phyloP scores from a whole-genome alignment of 2,888 invertebrate species.

The Scelioninae gen. 1 region DNA sequence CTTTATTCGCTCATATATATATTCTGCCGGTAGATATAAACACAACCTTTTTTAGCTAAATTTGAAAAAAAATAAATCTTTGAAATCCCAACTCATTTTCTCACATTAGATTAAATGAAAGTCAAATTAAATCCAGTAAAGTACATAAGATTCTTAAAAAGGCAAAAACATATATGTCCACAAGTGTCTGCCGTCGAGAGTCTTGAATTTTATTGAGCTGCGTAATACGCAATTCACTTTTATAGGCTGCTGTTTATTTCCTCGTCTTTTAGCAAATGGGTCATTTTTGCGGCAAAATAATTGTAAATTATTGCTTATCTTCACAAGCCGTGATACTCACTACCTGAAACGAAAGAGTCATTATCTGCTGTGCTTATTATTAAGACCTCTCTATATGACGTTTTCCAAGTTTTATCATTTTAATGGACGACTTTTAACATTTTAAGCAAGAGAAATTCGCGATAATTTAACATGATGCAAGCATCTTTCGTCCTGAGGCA shows the following conservation, averaged over 20 bases:
- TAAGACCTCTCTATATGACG: conserved; percentile 45
- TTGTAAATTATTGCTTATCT: conserved; percentile 61
- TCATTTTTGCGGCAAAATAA: conserved; percentile 52
- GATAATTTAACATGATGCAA: conserved; percentile 50
- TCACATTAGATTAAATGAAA: conserved; percentile 36
- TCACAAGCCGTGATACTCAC: conserved; percentile 18
- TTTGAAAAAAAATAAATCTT: too few relatives aligned
- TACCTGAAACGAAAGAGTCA: conserved; percentile 34
- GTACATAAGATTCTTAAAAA: conserved; percentile 5
- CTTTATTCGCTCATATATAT: too few relatives aligned
- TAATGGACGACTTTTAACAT: conserved; percentile 34
- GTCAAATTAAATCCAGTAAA: conserved; percentile 35
- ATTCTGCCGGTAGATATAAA: too few relatives aligned
- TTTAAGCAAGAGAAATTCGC: conserved; percentile 35
- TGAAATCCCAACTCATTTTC: background rate
- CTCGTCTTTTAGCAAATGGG: conserved; percentile 46
- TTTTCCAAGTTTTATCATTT: conserved; percentile 54
- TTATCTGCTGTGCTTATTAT: conserved; percentile 58
- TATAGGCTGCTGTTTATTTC: conserved; percentile 34
- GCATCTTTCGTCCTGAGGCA: conserved; percentile 9
- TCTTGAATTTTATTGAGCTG: conserved; percentile 41
- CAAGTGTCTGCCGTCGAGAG: background rate
- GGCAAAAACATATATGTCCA: too few relatives aligned
- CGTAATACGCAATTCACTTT: conserved; percentile 33
- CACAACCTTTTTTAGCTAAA: too few relatives aligned